Base-by-base conservation (phyloP, 2,888 invertebrate species). In the Xestia sexstrigata region DNA sequence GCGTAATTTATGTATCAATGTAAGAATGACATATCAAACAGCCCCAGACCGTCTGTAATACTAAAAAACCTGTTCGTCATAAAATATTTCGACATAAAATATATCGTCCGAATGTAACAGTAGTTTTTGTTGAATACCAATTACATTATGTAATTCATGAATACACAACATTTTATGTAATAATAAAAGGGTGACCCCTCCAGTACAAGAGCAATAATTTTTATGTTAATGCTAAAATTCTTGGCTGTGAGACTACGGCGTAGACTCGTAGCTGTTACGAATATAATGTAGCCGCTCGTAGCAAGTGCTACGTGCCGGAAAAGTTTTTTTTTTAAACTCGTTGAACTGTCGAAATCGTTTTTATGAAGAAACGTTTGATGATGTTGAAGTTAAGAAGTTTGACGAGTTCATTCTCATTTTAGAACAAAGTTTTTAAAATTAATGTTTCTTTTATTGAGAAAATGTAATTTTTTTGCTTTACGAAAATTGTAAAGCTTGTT, bases 11-110 rank as follows among this genome's bases (percentile, higher is more conserved):
- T 65, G 8, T 42, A 42, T 42, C 26, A 52, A 70, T 47, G 30
- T 55, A 45, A 26, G 15, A 39, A 15, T 35, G 17, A 45, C 2
- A 67, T 70, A 60, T 66, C 49, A 45, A 66, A 15, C 52, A 26
- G 2, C 35, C 35, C 15, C 30, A 67, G 60, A 30, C 42, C 20
- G 23, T 58, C n/a, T n/a, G 55, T n/a, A 65, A 71, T 26, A 79
- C 72, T 60, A 69, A 72, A 52, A 86, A 75, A 65, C 75, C 26
- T 35, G 58, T 62, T 42, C 7, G 17, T 67, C 67, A 42, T 84
- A 84, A 86, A 87, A 75, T 68, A n/a, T 70, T 62, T 35, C 30
- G 26, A 67, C 72, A 75, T 84, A 73, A 87, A 87, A 75, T 75
- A 49, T 79, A 65, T 70, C n/a, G 65, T 69, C 65, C 26, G 62